Evolutionary conservation across 2,888 invertebrate species (phyloP), one percentile per base, ranked within the genome.

Genomic region (Hedychridium roseum): DNA sequence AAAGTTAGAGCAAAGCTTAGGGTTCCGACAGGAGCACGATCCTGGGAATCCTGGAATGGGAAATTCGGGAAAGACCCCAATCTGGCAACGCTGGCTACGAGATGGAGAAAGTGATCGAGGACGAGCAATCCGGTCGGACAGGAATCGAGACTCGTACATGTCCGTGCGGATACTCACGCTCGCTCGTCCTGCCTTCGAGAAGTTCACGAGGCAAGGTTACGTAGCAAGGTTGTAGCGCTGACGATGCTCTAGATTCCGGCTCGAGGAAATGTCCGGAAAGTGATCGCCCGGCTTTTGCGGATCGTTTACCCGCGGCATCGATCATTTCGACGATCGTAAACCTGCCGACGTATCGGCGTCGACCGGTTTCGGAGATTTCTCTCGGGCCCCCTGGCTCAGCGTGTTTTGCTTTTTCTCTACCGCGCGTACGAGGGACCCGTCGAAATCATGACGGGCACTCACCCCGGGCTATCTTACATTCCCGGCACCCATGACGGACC

Each of bases 71-170:
- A 23, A 23, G 5, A 9, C 5, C 5, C 23, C 23, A 23, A 23
- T 5, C 23, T 43, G 15, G 38, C 50, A 59, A 60, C 61, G 55
- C 38, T 53, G 50, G 43, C 39, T 30, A n/a, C n/a, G n/a, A n/a
- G n/a, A n/a, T n/a, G 71, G 78, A 73, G 78, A 78, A 78, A 78
- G 78, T 77, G 72, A 77, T 74, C 73, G 71, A 58, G 66, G 60
- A 57, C 60, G 47, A 48, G 44, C 43, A 55, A 64, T 54, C 60
- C 55, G 56, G 60, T 57, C 54, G 56, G 47, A 46, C 55, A 34
- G 43, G 9, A 11, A 7, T 27, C n/a, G 23, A 9, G 23, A 4
- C 23, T 23, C n/a, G n/a, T n/a, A n/a, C n/a, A n/a, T n/a, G n/a
- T n/a, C n/a, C n/a, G 9, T 38, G n/a, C 15, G 12, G 7, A 38